Evolutionary conservation across 2,888 invertebrate genomes (phyloP), one percentile per base, ranked within the genome.

Genomic region (Tenthredo amoena): DNA sequence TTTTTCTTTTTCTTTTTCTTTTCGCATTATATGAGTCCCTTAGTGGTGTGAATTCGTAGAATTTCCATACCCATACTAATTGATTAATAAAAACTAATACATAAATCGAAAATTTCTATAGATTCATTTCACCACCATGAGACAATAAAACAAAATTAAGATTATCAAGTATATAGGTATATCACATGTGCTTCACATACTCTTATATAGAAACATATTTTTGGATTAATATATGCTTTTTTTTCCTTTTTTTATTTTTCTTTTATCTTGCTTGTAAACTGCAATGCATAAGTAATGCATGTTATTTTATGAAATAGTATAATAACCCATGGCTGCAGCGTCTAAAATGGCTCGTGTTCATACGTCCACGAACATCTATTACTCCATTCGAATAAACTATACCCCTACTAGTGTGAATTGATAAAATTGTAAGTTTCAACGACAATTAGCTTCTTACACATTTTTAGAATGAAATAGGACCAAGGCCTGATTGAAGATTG

Each of bases 101-200:
- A n/a, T 40, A 6, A 5, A 21, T 81, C 21, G 81, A 15, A 81
- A 81, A 81, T 40, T 55, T 9, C 34, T 40, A 15, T 81, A 21
- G 21, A 81, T 62, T 40, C 62, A 62, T 15, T 26, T 18, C 62
- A 40, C 26, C 79, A 62, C 37, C 37, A 12, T 58, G 62, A 81
- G 40, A 81, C 77, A 34, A 10, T 58, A 62, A 62, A 81, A 62
- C 40, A 62, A 62, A 81, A 62, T 81, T 81, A 37, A 81, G 62
- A 81, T 81, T 58, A 81, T 62, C 37, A 81, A 62, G 12, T 62
- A 81, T 62, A 62, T 62, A 77, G 76, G 31, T 77, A 81, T 81
- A 81, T 81, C 81, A 81, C 81, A 81, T 81, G 81, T 81, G 81
- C 81, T 81, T 62, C 81, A 40, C 81, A 62, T 31, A 26, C 77